Conservation (phyloP, 2,113 vertebrate species). For the Echinops telfairi region DNA sequence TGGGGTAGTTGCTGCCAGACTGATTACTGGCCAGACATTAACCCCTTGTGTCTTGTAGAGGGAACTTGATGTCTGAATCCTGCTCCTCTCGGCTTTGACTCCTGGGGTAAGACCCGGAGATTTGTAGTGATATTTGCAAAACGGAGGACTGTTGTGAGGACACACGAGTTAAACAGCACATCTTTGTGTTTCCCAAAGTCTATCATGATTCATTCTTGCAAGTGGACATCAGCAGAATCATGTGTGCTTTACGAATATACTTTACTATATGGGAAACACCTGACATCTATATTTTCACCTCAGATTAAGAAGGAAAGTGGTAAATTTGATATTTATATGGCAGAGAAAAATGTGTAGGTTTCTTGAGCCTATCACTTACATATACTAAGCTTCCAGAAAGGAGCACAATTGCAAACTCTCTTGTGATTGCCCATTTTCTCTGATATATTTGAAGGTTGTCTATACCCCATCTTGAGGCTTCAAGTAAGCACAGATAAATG, state of each 20-base stretch:
- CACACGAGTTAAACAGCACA: not conserved
- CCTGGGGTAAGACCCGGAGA: not conserved
- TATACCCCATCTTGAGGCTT: not conserved
- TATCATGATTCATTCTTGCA: not conserved
- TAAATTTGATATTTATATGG: not conserved
- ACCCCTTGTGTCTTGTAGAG: conserved; percentile 77
- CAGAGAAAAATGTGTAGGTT: not conserved
- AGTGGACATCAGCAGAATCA: accelerated
- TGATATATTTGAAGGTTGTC: not conserved
- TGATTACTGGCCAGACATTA: conserved; percentile 86
- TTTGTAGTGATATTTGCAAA: conserved; percentile 40
- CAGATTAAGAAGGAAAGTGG: not conserved
- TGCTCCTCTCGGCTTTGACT: conserved; percentile 62
- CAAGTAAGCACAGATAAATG: not conserved
- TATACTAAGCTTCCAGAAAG: not conserved
- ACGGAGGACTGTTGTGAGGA: not conserved
- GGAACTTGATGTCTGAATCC: conserved; percentile 55
- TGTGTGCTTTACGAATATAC: not conserved
- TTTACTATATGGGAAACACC: not conserved
- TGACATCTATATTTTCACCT: not conserved
- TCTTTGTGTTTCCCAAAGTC: conserved; percentile 3
- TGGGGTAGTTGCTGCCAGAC: conserved; percentile 84
- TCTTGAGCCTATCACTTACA: not conserved
- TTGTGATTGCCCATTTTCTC: not conserved
- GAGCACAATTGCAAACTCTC: not conserved